Conservation (phyloP, 2,113 vertebrate genomes). For the Menidia beryllina region DNA sequence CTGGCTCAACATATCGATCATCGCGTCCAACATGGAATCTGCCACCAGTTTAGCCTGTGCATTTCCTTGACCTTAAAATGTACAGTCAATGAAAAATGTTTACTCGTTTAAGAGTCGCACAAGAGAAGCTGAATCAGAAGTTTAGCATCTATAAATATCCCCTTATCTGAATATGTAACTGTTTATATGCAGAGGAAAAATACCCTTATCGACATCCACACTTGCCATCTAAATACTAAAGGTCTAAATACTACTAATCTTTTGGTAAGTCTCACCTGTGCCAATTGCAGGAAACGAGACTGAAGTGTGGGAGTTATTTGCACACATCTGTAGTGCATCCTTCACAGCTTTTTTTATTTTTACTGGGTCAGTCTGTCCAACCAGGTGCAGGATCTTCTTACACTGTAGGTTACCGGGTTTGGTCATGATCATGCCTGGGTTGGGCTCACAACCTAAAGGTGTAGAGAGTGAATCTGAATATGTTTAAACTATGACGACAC, state of each 20-base stretch:
- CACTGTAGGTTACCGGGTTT: constrained; percentile 84
- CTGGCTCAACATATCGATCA: constrained; percentile 64
- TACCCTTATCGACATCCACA: not conserved
- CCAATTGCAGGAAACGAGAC: constrained; percentile 92
- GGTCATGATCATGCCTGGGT: constrained; percentile 82
- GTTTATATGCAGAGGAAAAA: too few species aligned
- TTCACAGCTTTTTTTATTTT: constrained; percentile 61
- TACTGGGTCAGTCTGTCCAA: constrained; percentile 49
- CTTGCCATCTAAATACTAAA: not conserved
- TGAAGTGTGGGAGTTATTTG: constrained; percentile 74
- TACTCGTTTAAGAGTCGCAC: not conserved
- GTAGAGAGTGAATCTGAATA: not conserved
- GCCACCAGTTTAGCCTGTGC: constrained; percentile 68
- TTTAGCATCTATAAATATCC: not conserved
- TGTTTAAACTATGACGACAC: not conserved
- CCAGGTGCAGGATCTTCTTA: constrained; percentile 88
- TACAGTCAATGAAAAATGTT: not conserved
- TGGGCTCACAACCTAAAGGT: constrained; percentile 71
- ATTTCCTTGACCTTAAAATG: constrained; percentile 74
- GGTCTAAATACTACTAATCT: not conserved
- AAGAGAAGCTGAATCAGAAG: not conserved
- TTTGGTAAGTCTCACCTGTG: constrained; percentile 83
- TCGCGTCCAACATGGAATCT: constrained; percentile 79
- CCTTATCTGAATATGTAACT: too few species aligned
- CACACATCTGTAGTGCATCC: constrained; percentile 82